Evolutionary conservation across 2,797 vertebrate genomes (phyloP), one percentile per base, ranked within the genome.

Genomic region (Xiphophorus birchmanni): DNA sequence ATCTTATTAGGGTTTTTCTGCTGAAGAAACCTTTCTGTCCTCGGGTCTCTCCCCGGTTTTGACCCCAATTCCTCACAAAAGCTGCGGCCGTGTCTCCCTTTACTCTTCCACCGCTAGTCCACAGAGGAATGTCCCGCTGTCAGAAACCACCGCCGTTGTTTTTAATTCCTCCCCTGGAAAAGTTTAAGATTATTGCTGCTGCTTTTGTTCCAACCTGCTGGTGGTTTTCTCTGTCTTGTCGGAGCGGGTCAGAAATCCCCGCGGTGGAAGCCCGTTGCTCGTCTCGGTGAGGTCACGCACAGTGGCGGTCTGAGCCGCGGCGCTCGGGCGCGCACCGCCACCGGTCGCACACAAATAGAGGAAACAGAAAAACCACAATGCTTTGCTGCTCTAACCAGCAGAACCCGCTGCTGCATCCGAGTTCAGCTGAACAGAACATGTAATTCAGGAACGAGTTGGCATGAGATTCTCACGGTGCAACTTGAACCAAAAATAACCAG

Each of bases 51-150:
- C 60, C 12, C 60, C 83, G 80, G 52, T 86, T 91, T 91, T 89
- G 82, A 93, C 88, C 88, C 86, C 71, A 85, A 84, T 86, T 87
- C 72, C 76, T 56, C 86, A 92, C 92, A 93, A 93, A 93, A 91
- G 90, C 78, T 58, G 69, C 84, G 83, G 84, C 82, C 1, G 42
- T 63, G 78, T 86, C 79, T 85, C 88, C 86, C 83, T 76, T 85
- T 91, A 85, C 83, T 82, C 18, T 84, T 87, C 90, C 82, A 86
- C 87, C 89, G 81, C 89, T 94, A 95, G 95, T 95, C 94, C 93
- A 89, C 93, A 91, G 72, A 87, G 95, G 95, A 95, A 95, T 95
- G 95, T 91, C 92, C 88, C 82, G 42, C 84, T 78, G 80, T 88
- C 92, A 69, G 78, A 92, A 90, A 83, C 82, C 32, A 87, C 90